These are phyloP conservation scores for Siderastrea siderea DNA, from an alignment of 92 coral and sea anemone species.

Conservation along the genomic window DNA sequence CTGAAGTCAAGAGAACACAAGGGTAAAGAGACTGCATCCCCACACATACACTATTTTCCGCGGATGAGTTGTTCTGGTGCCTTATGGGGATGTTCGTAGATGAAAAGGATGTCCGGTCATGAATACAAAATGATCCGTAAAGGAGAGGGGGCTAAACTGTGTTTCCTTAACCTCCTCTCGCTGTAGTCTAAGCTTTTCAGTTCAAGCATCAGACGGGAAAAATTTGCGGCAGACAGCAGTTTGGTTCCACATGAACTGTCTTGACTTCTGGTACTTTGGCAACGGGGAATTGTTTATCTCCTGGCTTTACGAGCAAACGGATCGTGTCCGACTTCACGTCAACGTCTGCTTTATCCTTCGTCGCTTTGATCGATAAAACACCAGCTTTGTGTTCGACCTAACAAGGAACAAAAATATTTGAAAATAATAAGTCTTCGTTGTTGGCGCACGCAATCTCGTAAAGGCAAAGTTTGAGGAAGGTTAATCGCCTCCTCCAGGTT, in stretches of 20 bases:
- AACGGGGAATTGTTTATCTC: conserved; percentile 88
- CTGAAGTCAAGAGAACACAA: no score
- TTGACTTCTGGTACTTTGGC: conserved; percentile 72
- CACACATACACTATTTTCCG: no score
- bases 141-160: no score
- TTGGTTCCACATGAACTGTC: conserved; percentile 68
- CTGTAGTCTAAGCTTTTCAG: no score
- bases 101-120: no score
- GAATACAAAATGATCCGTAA: no score
- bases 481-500: no score
- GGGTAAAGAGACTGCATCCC: no score
- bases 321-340: conserved; percentile 96
- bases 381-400: conserved; percentile 99
- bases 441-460: background rate
- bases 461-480: background rate
- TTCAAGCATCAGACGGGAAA: background rate
- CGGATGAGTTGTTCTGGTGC: no score
- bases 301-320: conserved; percentile 92
- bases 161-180: no score
- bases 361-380: conserved; percentile 84
- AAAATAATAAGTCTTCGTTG: no score
- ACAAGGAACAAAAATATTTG: background rate
- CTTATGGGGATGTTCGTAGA: no score
- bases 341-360: conserved; percentile 90
- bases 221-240: conserved; percentile 32